These are phyloP conservation scores for Callipepla californica DNA, from an alignment of 2,113 vertebrate genomes.

Conservation along the genomic window DNA sequence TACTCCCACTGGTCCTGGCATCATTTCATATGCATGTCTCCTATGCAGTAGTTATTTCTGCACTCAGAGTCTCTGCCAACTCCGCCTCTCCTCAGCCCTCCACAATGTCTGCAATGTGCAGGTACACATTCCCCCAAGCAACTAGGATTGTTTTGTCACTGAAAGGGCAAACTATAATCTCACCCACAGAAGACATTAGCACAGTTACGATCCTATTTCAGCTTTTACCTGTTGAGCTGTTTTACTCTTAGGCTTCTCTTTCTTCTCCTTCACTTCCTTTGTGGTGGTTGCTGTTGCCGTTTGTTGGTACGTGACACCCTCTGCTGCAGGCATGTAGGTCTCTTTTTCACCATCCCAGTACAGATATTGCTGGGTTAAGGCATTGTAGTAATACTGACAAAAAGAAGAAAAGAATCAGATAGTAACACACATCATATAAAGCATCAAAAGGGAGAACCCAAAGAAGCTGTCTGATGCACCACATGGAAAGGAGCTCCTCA, in stretches of 20 bases:
- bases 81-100: constrained; percentile 19
- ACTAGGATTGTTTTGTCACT: not conserved
- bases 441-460: not conserved
- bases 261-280: constrained; percentile 93
- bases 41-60: constrained; percentile 54
- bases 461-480: not conserved
- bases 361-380: constrained; percentile 95
- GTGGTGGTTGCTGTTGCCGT: constrained; percentile 60
- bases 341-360: constrained; percentile 98
- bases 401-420: not conserved
- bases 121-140: not conserved
- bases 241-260: constrained; percentile 98
- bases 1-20: constrained; percentile 57
- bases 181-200: not conserved
- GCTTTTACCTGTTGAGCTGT: constrained; percentile 94
- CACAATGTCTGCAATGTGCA: not conserved
- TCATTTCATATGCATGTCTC: not conserved
- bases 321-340: constrained; percentile 89
- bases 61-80: constrained; percentile 22
- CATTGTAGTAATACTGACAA: constrained; percentile 95
- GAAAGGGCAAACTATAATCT: not conserved
- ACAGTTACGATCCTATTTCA: not conserved
- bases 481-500: not conserved
- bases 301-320: constrained; percentile 78
- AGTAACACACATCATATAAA: not conserved